Evolutionary conservation across 2,888 invertebrate species (phyloP).

Genomic region (Dasypogon diadema): DNA sequence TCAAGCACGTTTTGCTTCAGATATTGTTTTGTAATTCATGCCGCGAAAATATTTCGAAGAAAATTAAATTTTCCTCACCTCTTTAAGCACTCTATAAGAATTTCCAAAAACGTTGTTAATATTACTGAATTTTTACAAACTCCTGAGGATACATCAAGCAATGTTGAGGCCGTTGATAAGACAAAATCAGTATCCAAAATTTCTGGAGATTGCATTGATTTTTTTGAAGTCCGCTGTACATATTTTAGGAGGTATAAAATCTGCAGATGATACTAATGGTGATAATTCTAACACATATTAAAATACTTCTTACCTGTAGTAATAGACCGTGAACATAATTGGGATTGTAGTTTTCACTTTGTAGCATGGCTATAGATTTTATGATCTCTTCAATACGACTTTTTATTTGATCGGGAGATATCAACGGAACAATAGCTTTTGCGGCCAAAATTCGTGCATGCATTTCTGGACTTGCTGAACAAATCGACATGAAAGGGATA

Average conservation of each 20-base stretch:
- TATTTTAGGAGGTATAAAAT: constrained; percentile 19
- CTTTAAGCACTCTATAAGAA: neutral
- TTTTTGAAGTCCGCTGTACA: neutral
- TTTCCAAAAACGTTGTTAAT: constrained; percentile 12
- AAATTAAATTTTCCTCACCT: no score
- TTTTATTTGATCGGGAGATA: constrained; percentile 66
- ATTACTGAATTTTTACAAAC: neutral
- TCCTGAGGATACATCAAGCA: neutral
- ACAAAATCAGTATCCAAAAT: neutral
- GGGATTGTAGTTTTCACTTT: constrained; percentile 47
- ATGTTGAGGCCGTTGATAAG: neutral
- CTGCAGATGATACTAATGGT: constrained; percentile 1
- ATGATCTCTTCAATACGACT: constrained; percentile 5
- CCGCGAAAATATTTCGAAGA: no score
- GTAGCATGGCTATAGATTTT: neutral
- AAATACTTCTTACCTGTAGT: constrained; percentile 59
- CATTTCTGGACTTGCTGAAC: constrained; percentile 76
- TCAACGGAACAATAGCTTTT: constrained; percentile 75
- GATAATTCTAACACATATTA: neutral
- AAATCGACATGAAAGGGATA: constrained; percentile 74
- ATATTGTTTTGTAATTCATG: no score
- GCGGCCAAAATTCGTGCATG: constrained; percentile 81
- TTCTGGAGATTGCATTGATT: neutral
- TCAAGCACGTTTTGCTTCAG: no score
- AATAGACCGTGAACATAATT: constrained; percentile 63